Percentiles rank a stretch among this genome's conserved stretches.
These are phyloP conservation scores for Eupithecia abbreviata DNA, from an alignment of 2,888 invertebrate species.

Conservation along the genomic window DNA sequence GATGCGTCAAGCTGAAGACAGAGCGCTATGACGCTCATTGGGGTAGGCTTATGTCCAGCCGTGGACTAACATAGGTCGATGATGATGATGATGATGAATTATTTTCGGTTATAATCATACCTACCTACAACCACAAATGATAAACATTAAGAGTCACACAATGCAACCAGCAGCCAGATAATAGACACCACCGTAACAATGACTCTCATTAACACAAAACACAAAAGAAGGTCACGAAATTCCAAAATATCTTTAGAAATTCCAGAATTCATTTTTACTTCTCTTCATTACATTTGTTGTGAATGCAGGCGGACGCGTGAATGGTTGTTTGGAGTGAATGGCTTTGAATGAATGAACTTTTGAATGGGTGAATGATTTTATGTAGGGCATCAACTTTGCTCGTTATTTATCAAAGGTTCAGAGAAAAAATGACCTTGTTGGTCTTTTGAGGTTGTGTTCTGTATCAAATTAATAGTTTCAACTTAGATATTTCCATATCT, in stretches of 20 bases:
- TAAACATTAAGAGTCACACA: constrained; percentile 41
- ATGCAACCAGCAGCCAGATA: constrained; percentile 28
- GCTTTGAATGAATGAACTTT: constrained; percentile 13
- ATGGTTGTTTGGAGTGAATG: constrained; percentile 14
- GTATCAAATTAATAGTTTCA: no score
- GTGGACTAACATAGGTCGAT: no score
- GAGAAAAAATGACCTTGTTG: background rate
- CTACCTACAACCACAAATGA: background rate
- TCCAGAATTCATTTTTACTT: constrained; percentile 44
- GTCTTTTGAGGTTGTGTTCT: background rate
- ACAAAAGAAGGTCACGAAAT: constrained; percentile 40
- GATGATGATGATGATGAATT: no score
- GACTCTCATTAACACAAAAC: constrained; percentile 35
- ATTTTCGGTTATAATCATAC: background rate
- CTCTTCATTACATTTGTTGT: constrained; percentile 41
- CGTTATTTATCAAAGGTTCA: background rate
- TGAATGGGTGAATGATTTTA: constrained; percentile 13
- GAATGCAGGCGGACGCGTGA: constrained; percentile 33
- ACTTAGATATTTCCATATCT: no score
- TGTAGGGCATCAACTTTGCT: background rate
- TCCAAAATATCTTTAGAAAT: constrained; percentile 43
- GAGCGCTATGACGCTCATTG: no score
- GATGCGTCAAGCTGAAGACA: no score
- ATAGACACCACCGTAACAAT: constrained; percentile 33
- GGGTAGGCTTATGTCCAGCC: no score